Evolutionary conservation across 2,888 invertebrate genomes (phyloP).

Genomic region (Amphipyra tragopoginis): DNA sequence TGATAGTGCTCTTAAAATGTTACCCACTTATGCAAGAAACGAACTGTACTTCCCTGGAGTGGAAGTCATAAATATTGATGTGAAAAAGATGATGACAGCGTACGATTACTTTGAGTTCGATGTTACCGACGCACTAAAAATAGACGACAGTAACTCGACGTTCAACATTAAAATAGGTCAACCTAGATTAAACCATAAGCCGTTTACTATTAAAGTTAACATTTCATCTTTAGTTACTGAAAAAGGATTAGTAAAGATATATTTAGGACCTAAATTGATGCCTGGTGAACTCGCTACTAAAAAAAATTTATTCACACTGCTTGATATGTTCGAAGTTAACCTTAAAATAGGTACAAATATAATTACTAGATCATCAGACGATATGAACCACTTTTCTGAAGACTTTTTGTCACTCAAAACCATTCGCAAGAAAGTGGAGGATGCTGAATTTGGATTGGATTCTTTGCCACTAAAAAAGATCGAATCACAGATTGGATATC

Average conservation of each 20-base stretch:
- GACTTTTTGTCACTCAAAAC: conserved; percentile 90
- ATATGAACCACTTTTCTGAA: conserved; percentile 90
- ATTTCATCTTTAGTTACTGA: conserved; percentile 90
- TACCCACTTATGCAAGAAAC: conserved; percentile 89
- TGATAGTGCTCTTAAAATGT: conserved; percentile 88
- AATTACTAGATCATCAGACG: conserved; percentile 91
- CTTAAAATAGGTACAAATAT: conserved; percentile 91
- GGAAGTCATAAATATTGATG: conserved; percentile 90
- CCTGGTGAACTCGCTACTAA: conserved; percentile 86
- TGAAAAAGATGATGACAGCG: conserved; percentile 91
- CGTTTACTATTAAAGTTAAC: conserved; percentile 91
- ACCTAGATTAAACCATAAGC: conserved; percentile 92
- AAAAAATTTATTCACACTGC: conserved; percentile 89
- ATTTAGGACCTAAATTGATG: conserved; percentile 92
- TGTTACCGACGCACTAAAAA: conserved; percentile 90
- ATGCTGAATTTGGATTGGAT: conserved; percentile 88
- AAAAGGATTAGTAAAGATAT: conserved; percentile 91
- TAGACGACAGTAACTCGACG: conserved; percentile 68
- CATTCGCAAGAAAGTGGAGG: conserved; percentile 90
- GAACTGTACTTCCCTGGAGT: conserved; percentile 91
- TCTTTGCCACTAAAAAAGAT: conserved; percentile 84
- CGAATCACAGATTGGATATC: conserved; percentile 91
- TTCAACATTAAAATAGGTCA: conserved; percentile 88
- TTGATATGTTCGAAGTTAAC: conserved; percentile 90
- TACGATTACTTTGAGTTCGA: conserved; percentile 92